Evolutionary conservation across 1,140 invertebrate genomes (phyloP).

Genomic region (Rhopalosiphum padi): DNA sequence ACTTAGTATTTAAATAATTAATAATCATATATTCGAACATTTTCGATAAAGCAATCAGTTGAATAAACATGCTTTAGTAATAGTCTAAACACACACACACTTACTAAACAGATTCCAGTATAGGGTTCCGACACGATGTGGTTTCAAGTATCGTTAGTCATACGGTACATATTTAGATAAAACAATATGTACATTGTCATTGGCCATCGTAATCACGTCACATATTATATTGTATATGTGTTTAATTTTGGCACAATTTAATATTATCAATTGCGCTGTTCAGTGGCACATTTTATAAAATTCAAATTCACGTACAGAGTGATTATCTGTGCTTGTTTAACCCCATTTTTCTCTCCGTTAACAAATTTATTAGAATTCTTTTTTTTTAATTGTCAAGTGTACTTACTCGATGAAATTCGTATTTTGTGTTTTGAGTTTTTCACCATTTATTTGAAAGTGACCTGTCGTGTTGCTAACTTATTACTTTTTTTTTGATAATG

Average conservation of each 20-base stretch:
- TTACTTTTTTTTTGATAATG: not conserved
- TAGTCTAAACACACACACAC: not conserved
- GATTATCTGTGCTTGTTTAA: not conserved
- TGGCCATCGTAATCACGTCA: not conserved
- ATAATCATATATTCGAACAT: not conserved
- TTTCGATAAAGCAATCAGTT: slow-evolving; percentile 9
- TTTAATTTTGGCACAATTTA: not conserved
- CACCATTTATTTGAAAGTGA: not conserved
- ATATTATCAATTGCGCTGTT: not conserved
- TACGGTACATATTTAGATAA: not conserved
- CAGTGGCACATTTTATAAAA: not conserved
- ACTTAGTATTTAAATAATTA: not conserved
- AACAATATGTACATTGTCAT: not conserved
- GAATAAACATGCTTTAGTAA: not conserved
- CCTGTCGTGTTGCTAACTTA: not conserved
- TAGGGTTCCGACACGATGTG: not conserved
- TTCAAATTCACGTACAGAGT: not conserved
- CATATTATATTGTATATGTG: not conserved
- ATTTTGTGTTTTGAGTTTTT: not conserved
- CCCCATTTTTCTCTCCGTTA: not conserved
- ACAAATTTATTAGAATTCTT: not conserved
- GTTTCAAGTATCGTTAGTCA: not conserved
- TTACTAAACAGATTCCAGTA: not conserved
- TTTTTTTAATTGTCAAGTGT: too few relatives aligned
- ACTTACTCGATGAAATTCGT: not conserved